A percentile compares a stretch with the other conserved stretches of the same genome.
Conservation (phyloP, 2,113 vertebrate species). For the Boleophthalmus pectinirostris region DNA sequence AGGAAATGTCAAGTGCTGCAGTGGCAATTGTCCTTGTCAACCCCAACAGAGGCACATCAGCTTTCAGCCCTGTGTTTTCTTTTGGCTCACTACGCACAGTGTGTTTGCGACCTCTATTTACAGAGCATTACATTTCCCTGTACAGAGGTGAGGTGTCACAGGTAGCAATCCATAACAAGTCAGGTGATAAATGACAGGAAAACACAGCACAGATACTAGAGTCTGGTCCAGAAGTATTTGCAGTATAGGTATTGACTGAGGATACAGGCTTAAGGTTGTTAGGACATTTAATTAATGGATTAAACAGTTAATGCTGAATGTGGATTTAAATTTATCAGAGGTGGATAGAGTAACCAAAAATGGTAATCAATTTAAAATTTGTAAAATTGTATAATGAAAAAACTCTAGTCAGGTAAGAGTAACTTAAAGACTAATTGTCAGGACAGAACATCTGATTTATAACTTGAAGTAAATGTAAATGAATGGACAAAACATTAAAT, state of each 20-base stretch:
- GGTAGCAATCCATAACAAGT: conserved; percentile 1
- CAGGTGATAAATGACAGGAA: background rate
- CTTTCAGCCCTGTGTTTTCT: background rate
- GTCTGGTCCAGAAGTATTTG: background rate
- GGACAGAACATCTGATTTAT: too few relatives aligned
- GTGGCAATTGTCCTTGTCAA: background rate
- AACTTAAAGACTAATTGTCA: too few relatives aligned
- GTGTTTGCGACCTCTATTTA: conserved; percentile 1
- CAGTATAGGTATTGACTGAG: background rate
- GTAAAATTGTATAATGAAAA: too few relatives aligned
- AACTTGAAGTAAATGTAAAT: too few relatives aligned
- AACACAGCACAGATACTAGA: too few relatives aligned
- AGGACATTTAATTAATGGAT: too few relatives aligned
- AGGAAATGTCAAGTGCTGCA: background rate
- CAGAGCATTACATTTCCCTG: conserved; percentile 12
- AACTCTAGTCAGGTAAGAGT: too few relatives aligned
- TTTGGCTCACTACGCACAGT: background rate
- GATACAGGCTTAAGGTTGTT: background rate
- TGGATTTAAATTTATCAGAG: too few relatives aligned
- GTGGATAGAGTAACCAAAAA: too few relatives aligned
- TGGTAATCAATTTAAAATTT: too few relatives aligned
- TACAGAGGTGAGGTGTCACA: conserved; percentile 16
- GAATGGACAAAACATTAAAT: too few relatives aligned
- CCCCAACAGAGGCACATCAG: background rate
- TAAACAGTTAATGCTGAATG: too few relatives aligned